Evolutionary conservation across 2,113 vertebrate genomes (phyloP), one percentile per base, ranked within the genome.

Genomic region (Onychostoma macrolepis): DNA sequence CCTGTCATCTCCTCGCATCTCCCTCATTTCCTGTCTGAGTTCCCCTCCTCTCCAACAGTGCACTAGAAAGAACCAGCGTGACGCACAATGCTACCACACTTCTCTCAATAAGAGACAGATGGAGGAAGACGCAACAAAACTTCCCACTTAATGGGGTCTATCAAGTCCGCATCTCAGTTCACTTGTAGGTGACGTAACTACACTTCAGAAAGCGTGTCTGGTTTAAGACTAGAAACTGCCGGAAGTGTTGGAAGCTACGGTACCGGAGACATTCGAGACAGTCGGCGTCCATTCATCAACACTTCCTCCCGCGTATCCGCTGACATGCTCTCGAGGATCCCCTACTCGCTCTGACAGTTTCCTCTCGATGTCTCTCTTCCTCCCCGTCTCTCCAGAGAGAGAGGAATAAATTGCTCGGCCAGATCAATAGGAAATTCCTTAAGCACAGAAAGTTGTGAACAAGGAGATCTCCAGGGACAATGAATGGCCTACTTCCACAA

Each of bases 381-480:
- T 79, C 61, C n/a, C 41, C 24, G 6, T 45, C 76, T 76, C 84
- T 87, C 89, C 45, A 21, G 43, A 82, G 48, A 72, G 72, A 43
- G 36, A 19, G 4, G 26, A 43, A 72, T 87, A 89, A 87, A 89
- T 77, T 69, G 43, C 71, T 15, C n/a, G 28, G 78, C 61, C 71
- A 79, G 86, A 89, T 89, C 86, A 80, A 89, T 89, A 84, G 89
- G 84, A 89, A 89, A 86, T 86, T 76, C 80, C 84, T 84, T 78
- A 89, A 86, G 84, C 88, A 84, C 89, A 88, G 50, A 17, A 83
- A 84, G 80, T 76, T 88, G 84, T 84, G 86, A 88, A 83, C 9
- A 36, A 80, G 86, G 61, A 84, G 41, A 41, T 69, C 84, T 80
- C 86, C 65, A 21, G 86, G 80, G 86, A 88, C 30, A 43, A n/a